Percentiles rank a stretch among this genome's conserved stretches.
Conservation (phyloP, 1,140 invertebrate species). For the Drosophila tropicalis region DNA sequence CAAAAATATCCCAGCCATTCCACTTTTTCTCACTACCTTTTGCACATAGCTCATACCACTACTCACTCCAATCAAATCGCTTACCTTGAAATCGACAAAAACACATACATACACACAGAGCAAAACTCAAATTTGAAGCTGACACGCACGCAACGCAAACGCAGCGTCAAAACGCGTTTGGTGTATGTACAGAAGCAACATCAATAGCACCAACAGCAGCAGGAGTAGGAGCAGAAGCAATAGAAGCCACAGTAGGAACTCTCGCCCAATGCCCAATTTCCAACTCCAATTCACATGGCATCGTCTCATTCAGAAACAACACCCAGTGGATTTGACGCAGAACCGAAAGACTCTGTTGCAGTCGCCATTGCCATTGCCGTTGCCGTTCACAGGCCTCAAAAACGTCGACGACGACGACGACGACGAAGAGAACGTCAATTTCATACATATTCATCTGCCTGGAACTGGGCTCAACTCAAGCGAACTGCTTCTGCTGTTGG, state of each 20-base stretch:
- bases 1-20: not conserved
- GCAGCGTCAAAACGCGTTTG: conserved; percentile 38
- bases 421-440: conserved; percentile 56
- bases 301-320: conserved; percentile 59
- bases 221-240: not conserved
- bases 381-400: conserved; percentile 32
- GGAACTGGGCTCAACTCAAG: conserved; percentile 45
- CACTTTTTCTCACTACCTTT: conserved; percentile 2
- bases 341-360: conserved; percentile 18
- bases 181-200: not conserved
- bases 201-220: not conserved
- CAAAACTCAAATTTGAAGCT: conserved; percentile 31
- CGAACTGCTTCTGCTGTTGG: conserved; percentile 54
- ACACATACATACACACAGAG: conserved; percentile 16
- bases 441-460: conserved; percentile 69
- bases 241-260: not conserved
- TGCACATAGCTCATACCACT: conserved; percentile 1
- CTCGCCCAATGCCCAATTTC: conserved; percentile 11
- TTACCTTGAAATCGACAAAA: conserved; percentile 44
- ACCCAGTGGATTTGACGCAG: conserved; percentile 62
- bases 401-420: conserved; percentile 24
- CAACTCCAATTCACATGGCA: conserved; percentile 39
- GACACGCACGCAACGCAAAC: conserved; percentile 41
- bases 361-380: conserved; percentile 17
- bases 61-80: conserved; percentile 15